Evolutionary conservation across 2,888 invertebrate species (phyloP), one percentile per base, ranked within the genome.

Genomic region (Phortica okadai): DNA sequence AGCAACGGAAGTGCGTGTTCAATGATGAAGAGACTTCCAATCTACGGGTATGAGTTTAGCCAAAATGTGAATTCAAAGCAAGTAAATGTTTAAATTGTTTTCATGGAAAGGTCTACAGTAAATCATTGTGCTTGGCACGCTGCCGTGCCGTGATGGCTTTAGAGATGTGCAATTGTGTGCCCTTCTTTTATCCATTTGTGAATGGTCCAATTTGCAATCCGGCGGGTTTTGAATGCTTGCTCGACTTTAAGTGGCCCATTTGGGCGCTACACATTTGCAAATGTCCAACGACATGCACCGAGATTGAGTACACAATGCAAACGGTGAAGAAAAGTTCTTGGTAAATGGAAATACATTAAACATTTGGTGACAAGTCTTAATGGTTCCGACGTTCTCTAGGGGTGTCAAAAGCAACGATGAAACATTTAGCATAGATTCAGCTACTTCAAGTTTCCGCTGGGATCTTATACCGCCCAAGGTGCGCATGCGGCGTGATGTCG

Each of bases 111-210:
- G 82, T 90, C 8, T 91, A 91, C 16, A 90, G 90, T 33, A 90
- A 90, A 77, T 85, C 89, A 0, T 70, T 91, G n/a, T 91, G 91
- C 73, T 74, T 91, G 73, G 89, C 89, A 0, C 84, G 89, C 6
- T 94, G 94, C 82, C 90, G 93, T 11, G 92, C 93, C 72, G 84
- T 90, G 62, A 87, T 92, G 83, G 92, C 93, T 0, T 72, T 93
- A 79, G 91, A 92, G 82, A 90, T 92, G 82, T 94, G 94, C 84
- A 92, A 92, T 69, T 94, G 94, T 83, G 92, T 91, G 75, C 94
- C 94, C 2, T 93, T 92, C 79, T 94, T 94, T 83, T 93, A 93
- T 81, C 86, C 88, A 0, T 91, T 90, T 79, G 84, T 91, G 8
- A 85, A 88, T 21, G 91, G 90, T 0, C 85, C 88, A 10, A 86